Evolutionary conservation across 2,888 invertebrate species (phyloP).

Genomic region (Hesperia comma): DNA sequence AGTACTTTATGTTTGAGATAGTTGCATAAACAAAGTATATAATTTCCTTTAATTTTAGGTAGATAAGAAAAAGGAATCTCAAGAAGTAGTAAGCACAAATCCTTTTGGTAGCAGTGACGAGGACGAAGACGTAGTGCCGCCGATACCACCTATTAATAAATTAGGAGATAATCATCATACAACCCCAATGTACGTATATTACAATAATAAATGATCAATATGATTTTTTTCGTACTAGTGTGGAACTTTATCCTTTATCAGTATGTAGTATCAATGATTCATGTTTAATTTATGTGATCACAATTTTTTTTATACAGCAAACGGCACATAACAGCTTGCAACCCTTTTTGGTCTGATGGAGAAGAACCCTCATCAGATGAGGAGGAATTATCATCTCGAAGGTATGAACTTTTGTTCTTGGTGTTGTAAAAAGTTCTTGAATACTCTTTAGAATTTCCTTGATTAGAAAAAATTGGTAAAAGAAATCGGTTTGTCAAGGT

Average conservation of each 20-base stretch:
- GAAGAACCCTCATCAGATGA: slow-evolving; percentile 86
- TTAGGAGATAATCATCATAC: slow-evolving; percentile 49
- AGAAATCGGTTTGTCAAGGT: too few relatives aligned
- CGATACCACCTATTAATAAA: slow-evolving; percentile 59
- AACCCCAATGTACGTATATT: slow-evolving; percentile 62
- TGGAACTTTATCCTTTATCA: neutral
- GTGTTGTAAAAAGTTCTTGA: too few relatives aligned
- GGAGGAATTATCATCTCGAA: slow-evolving; percentile 48
- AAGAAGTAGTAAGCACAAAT: slow-evolving; percentile 82
- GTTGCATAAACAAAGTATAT: neutral
- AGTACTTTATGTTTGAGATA: too few relatives aligned
- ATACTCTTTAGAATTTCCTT: too few relatives aligned
- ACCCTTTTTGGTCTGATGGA: slow-evolving; percentile 90
- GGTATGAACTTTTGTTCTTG: slow-evolving; percentile 11
- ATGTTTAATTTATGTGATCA: neutral
- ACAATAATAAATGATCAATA: too few relatives aligned
- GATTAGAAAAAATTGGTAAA: too few relatives aligned
- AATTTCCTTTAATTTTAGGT: slow-evolving; percentile 13
- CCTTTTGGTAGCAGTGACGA: slow-evolving; percentile 88
- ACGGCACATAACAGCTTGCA: slow-evolving; percentile 83
- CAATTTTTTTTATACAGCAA: slow-evolving; percentile 54
- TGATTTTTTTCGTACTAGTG: too few relatives aligned
- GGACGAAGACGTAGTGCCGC: slow-evolving; percentile 78
- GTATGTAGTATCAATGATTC: neutral
- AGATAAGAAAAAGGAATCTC: slow-evolving; percentile 46